A percentile compares a stretch with the other conserved stretches of the same genome.
Conservation (phyloP, 2,113 vertebrate species). For the Coptodon bakossiorum region DNA sequence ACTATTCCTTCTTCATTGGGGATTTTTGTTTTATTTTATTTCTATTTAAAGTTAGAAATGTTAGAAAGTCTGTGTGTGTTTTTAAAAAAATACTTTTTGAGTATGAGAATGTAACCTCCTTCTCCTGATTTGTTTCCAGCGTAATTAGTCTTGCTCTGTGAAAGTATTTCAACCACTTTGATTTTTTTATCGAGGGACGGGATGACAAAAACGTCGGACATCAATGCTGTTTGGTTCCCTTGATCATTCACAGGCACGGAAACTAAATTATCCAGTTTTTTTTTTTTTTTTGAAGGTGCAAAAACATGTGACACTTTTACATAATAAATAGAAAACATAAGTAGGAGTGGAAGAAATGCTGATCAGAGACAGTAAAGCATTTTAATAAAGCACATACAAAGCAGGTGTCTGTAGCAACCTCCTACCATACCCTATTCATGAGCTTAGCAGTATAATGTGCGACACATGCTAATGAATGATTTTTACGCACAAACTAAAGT, state of each 20-base stretch:
- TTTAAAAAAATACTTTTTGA: background rate
- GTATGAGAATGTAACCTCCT: background rate
- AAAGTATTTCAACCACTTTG: constrained; percentile 22
- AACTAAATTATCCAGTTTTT: background rate
- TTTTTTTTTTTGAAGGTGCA: background rate
- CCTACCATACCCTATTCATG: background rate
- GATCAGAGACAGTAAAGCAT: background rate
- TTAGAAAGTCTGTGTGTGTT: background rate
- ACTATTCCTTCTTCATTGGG: background rate
- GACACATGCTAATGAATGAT: background rate
- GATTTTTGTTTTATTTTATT: background rate
- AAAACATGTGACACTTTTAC: background rate
- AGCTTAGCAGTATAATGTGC: background rate
- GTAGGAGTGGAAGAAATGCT: background rate
- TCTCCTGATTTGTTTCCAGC: background rate
- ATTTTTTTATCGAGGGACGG: constrained; percentile 10
- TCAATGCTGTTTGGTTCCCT: constrained; percentile 15
- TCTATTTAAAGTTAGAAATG: background rate
- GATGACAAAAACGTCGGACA: constrained; percentile 24
- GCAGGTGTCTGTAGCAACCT: background rate
- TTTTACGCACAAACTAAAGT: background rate
- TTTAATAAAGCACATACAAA: background rate
- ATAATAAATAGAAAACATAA: background rate
- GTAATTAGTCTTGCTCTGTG: constrained; percentile 9
- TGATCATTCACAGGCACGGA: constrained; percentile 4